Evolutionary conservation across 2,797 vertebrate species (phyloP), one percentile per base, ranked within the genome.

Genomic region (Sorex maritimensis): DNA sequence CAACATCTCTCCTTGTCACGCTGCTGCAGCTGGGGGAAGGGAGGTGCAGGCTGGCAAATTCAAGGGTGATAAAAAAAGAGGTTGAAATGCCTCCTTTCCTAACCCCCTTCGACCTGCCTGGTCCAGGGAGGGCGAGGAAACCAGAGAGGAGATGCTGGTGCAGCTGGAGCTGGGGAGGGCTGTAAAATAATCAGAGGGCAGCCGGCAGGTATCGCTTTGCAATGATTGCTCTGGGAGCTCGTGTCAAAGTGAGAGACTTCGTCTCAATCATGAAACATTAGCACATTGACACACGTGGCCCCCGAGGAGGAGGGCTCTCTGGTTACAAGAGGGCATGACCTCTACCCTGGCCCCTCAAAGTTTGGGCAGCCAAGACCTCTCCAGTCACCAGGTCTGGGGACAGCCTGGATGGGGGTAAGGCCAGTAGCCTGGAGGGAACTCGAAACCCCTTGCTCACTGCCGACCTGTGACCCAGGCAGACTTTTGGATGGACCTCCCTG

Each of bases 141-240:
- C 96, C 73, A 96, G 95, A 97, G 96, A 97, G 94, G 87, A 77
- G 88, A 95, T 65, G 28, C 67, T 38, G 9, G 63, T 74, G 71
- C 90, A 77, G 91, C 92, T 92, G 92, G 79, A 83, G 65, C 38
- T 1, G 2, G 90, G 71, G 34, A 90, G 77, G 93, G 68, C 81
- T 96, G 96, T 96, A 96, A 97, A 96, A 94, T 96, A 96, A 97
- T 97, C 96, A 1, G 91, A 94, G 82, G 91, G 93, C 96, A 96
- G 96, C 92, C n/a, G 87, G 95, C 77, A 63, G 87, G 93, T 97
- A 95, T 97, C 95, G n/a, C 95, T 97, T 97, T 96, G 96, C 93
- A 52, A 92, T 69, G 86, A 94, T 88, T 95, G 94, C 94, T 92
- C 86, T 23, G 38, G 88, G 73, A 92, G 90, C 86, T 14, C 88